Evolutionary conservation across 2,888 invertebrate species (phyloP), one percentile per base, ranked within the genome.

Genomic region (Xanthorhoe spadicearia): DNA sequence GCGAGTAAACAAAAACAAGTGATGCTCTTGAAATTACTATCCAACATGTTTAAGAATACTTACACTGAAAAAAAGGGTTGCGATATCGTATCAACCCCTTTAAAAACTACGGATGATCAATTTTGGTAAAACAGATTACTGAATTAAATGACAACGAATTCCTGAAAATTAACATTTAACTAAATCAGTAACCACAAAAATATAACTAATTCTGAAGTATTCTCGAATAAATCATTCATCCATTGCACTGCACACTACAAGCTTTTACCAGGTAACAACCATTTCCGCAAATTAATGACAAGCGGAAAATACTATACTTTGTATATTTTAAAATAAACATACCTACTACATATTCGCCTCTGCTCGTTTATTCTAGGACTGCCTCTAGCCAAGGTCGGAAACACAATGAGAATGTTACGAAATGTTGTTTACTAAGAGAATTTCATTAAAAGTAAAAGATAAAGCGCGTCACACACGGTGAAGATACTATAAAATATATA

Each of bases 341-440:
- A 46, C 46, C 1, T 3, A n/a, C 13, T 17, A 48, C 15, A 1
- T 38, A 38, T 13, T 38, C 46, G 15, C 15, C 7, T 48, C 1
- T 48, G 17, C 51, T 51, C 19, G 66, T 72, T 73, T 82, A 81
- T 78, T 81, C 79, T 77, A 51, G 74, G 74, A 60, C 49, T 48
- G 65, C 66, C 68, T 28, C 32, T 19, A 80, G 63, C 76, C 80
- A 83, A 69, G 55, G 68, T 71, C 70, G 71, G 77, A 77, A 61
- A 66, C 60, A 63, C 66, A 72, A 61, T 28, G 48, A 49, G 28
- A 43, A 38, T 19, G 19, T 68, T 74, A 71, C 18, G 13, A 43
- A 60, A 53, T 53, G 7, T 53, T 32, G 28, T 60, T 60, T 60
- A 60, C 52, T 28, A 60, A 60, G 43, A 43, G 32, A 35, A n/a